A percentile compares a stretch with the other conserved stretches of the same genome.
These are phyloP conservation scores for Mesorhabditis belari DNA, from an alignment of 2,888 invertebrate genomes.

Conservation along the genomic window DNA sequence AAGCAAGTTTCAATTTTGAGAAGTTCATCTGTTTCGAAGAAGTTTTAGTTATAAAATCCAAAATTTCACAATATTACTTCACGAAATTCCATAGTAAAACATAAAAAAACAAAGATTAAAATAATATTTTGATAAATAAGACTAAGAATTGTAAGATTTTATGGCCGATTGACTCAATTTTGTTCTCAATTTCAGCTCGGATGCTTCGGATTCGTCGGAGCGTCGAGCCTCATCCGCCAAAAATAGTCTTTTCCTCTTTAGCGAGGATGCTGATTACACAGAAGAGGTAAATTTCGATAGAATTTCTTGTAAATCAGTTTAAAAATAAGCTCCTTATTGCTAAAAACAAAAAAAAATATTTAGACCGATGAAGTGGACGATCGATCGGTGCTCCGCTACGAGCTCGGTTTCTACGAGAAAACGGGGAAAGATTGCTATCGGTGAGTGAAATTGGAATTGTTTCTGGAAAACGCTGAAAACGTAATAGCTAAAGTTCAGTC, in stretches of 20 bases:
- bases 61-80: background rate
- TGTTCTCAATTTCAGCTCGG: background rate
- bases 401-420: slow-evolving; percentile 68
- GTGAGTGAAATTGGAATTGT: slow-evolving; percentile 3
- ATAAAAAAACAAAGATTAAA: background rate
- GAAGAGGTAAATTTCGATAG: background rate
- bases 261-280: background rate
- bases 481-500: too few species aligned
- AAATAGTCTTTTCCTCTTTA: background rate
- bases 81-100: background rate
- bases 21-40: too few species aligned
- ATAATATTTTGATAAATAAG: too few species aligned
- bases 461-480: too few species aligned
- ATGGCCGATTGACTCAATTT: too few species aligned
- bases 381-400: slow-evolving; percentile 54
- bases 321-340: background rate
- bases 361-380: slow-evolving; percentile 41
- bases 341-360: too few species aligned
- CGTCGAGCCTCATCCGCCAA: background rate
- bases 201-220: background rate
- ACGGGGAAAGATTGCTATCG: slow-evolving; percentile 65
- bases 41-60: background rate
- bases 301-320: too few species aligned
- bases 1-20: too few species aligned
- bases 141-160: too few species aligned